Conservation (phyloP, 64 coral and sea anemone genomes). For the Montipora foliosa region DNA sequence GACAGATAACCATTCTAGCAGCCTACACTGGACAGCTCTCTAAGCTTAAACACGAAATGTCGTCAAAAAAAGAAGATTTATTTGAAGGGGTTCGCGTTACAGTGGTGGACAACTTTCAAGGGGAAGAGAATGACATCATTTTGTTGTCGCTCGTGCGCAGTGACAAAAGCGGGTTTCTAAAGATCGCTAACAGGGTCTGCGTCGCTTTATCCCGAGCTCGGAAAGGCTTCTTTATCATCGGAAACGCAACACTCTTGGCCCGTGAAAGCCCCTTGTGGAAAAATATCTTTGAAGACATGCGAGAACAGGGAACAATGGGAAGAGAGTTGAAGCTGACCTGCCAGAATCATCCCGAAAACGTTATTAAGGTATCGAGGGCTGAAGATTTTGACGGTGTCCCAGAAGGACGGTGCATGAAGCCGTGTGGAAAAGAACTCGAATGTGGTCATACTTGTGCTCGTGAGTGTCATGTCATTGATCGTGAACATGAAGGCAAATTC, state of each 20-base stretch:
- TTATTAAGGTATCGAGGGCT: conserved; percentile 17
- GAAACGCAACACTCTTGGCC: neutral
- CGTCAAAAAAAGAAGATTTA: conserved; percentile 6
- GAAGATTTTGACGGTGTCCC: conserved; percentile 65
- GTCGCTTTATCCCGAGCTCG: conserved; percentile 41
- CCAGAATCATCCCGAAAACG: conserved; percentile 64
- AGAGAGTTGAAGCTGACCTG: conserved; percentile 45
- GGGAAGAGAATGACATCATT: conserved; percentile 47
- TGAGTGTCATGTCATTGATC: conserved; percentile 70
- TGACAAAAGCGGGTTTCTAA: conserved; percentile 7
- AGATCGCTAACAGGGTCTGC: conserved; percentile 26
- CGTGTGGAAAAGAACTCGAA: conserved; percentile 27
- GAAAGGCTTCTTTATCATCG: conserved; percentile 29
- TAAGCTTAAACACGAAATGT: conserved; percentile 60
- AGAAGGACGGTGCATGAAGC: conserved; percentile 60
- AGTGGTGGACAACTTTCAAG: conserved; percentile 79
- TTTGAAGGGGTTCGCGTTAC: conserved; percentile 66
- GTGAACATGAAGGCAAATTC: conserved; percentile 53
- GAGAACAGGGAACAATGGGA: conserved; percentile 10
- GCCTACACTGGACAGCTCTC: conserved; percentile 81
- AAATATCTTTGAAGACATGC: conserved; percentile 75
- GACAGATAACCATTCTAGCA: conserved; percentile 72
- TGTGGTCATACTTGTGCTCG: conserved; percentile 57
- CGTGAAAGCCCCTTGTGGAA: conserved; percentile 71
- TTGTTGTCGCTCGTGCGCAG: conserved; percentile 13